Evolutionary conservation across 2,797 vertebrate genomes (phyloP).

Genomic region (Tauraco hartlaubi): DNA sequence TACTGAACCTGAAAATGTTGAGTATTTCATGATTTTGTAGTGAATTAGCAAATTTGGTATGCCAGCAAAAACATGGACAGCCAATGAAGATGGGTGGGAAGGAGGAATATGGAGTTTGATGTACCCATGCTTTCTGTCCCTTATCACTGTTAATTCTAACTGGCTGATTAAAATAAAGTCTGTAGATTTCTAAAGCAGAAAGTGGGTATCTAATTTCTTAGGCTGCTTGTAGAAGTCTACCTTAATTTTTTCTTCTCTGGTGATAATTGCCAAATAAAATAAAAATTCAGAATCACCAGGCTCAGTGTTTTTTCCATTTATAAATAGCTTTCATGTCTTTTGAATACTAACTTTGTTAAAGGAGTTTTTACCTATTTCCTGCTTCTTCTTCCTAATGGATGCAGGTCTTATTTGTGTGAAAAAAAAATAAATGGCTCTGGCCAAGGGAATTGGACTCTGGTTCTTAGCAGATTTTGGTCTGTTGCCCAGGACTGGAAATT

Average conservation of each 20-base stretch:
- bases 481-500: slow-evolving; percentile 27
- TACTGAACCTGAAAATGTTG: background rate
- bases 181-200: background rate
- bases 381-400: background rate
- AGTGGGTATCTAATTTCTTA: background rate
- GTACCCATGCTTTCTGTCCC: background rate
- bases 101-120: background rate
- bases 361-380: background rate
- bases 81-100: background rate
- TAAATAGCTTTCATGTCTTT: background rate
- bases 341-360: background rate
- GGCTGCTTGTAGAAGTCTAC: background rate
- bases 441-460: background rate
- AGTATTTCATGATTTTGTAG: background rate
- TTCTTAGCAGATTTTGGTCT: slow-evolving; percentile 9
- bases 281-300: background rate
- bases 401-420: background rate
- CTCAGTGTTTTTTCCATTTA: background rate
- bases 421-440: background rate
- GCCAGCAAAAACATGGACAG: background rate
- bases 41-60: background rate
- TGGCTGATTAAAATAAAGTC: background rate
- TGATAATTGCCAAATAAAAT: background rate
- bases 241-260: background rate
- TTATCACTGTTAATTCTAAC: background rate